Evolutionary conservation across 2,888 invertebrate species (phyloP), one percentile per base, ranked within the genome.

Genomic region (Tachina lurida): DNA sequence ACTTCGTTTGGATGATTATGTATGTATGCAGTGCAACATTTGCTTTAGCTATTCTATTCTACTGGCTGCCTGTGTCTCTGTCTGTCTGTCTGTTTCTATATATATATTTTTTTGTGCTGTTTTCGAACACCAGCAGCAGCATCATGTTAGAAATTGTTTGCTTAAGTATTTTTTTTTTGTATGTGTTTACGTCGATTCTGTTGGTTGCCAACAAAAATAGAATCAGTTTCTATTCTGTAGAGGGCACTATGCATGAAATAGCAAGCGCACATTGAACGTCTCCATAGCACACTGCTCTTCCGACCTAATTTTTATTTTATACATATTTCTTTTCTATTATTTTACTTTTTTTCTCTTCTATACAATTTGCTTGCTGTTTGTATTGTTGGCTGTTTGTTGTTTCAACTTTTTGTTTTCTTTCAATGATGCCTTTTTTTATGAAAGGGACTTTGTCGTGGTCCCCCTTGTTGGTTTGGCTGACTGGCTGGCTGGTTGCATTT

Each of bases 251-350:
- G 86, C 86, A 76, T 84, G 86, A 83, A 83, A 79, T 84, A 80
- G 79, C 83, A 84, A 52, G 77, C 79, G 73, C 79, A 71, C 79
- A 71, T 63, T 75, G 70, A 84, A 80, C 78, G 86, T 83, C 86
- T 86, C 86, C 83, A 86, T 83, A 86, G 86, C 86, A 86, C 86
- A 86, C 79, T 88, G 87, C 87, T 88, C 87, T 89, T 88, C 87
- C 89, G 88, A 89, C 89, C 89, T 87, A 87, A 88, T 88, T 89
- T 88, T 88, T 75, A 73, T 84, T 78, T 77, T 78, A 60, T 81
- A 54, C n/a, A 22, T 63, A 52, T 78, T 74, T 62, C 13, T 8
- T 78, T 73, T 31, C 31, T 77, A 39, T 74, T 58, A 67, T 12
- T 15, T 76, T 73, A 78, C 19, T 63, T 58, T 10, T 52, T 56